Conservation (phyloP, 2,113 vertebrate species). For the Dolichallabes microphthalmus region DNA sequence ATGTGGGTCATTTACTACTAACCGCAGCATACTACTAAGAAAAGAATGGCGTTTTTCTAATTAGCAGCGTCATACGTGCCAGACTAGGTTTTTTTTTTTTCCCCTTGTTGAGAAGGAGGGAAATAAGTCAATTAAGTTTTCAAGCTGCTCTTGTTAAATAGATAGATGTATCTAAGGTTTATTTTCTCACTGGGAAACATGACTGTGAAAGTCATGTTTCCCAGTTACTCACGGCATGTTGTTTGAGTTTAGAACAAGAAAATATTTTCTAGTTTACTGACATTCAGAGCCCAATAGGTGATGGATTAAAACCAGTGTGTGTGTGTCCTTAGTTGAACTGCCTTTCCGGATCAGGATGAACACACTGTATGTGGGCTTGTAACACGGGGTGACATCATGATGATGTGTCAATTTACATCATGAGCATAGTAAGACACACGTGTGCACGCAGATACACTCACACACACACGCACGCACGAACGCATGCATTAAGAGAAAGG, state of each 20-base stretch:
- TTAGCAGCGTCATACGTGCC: slow-evolving; percentile 37
- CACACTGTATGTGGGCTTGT: slow-evolving; percentile 26
- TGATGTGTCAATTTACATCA: slow-evolving; percentile 52
- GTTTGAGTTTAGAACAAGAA: background rate
- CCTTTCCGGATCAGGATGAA: slow-evolving; percentile 37
- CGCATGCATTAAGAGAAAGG: slow-evolving; percentile 44
- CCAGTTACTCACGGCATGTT: background rate
- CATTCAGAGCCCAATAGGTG: background rate
- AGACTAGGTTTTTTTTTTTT: background rate
- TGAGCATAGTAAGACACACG: slow-evolving; percentile 42
- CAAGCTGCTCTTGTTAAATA: background rate
- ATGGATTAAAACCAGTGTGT: background rate
- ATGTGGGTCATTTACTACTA: slow-evolving; percentile 40
- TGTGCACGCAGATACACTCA: slow-evolving; percentile 11
- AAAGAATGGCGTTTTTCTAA: slow-evolving; percentile 19
- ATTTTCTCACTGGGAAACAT: background rate
- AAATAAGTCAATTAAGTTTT: slow-evolving; percentile 3
- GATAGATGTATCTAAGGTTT: background rate
- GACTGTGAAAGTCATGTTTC: too few relatives aligned
- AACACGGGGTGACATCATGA: slow-evolving; percentile 41
- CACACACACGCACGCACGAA: slow-evolving; percentile 13
- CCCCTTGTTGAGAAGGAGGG: too few relatives aligned
- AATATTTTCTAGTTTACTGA: background rate
- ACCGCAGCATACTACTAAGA: slow-evolving; percentile 28
- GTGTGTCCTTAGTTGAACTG: slow-evolving; percentile 37